Percentiles rank a stretch among this genome's conserved stretches.
Evolutionary conservation across 2,113 vertebrate genomes (phyloP).

Genomic region (Etheostoma spectabile): DNA sequence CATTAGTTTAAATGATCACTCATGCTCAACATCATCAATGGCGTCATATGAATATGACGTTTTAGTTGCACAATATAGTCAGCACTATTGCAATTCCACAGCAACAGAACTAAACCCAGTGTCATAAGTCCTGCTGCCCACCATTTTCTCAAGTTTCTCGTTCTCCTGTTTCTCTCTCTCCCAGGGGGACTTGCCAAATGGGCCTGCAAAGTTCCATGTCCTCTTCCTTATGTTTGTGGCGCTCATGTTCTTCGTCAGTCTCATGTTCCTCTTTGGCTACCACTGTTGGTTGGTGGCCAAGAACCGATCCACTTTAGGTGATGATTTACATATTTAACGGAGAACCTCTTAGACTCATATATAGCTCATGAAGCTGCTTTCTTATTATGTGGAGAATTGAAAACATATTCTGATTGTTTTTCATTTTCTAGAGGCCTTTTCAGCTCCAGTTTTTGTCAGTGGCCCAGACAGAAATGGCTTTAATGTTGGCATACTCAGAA

Average conservation of each 20-base stretch:
- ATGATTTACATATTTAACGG: constrained; percentile 63
- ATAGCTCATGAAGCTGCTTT: constrained; percentile 8
- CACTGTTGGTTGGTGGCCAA: constrained; percentile 96
- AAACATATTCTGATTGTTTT: constrained; percentile 15
- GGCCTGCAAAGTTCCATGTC: constrained; percentile 94
- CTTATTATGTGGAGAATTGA: constrained; percentile 1
- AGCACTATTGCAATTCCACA: neutral
- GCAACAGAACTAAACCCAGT: neutral
- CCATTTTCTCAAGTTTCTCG: constrained; percentile 30
- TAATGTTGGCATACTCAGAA: constrained; percentile 90
- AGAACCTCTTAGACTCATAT: constrained; percentile 23
- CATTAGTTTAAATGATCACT: constrained; percentile 9
- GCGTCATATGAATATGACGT: neutral
- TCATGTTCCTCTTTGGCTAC: constrained; percentile 97
- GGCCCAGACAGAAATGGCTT: constrained; percentile 97
- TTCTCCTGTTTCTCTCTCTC: constrained; percentile 54
- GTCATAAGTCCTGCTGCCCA: neutral
- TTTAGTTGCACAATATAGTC: neutral
- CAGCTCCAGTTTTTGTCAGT: constrained; percentile 90
- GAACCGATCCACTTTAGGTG: constrained; percentile 97
- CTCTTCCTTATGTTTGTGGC: constrained; percentile 98
- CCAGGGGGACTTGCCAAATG: constrained; percentile 91
- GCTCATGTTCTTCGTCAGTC: constrained; percentile 97
- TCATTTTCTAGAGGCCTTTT: constrained; percentile 91
- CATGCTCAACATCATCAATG: neutral